A percentile compares a stretch with the other conserved stretches of the same genome.
These are phyloP conservation scores for Dolichomitus sp. DNA, from an alignment of 2,888 invertebrate species.

Conservation along the genomic window DNA sequence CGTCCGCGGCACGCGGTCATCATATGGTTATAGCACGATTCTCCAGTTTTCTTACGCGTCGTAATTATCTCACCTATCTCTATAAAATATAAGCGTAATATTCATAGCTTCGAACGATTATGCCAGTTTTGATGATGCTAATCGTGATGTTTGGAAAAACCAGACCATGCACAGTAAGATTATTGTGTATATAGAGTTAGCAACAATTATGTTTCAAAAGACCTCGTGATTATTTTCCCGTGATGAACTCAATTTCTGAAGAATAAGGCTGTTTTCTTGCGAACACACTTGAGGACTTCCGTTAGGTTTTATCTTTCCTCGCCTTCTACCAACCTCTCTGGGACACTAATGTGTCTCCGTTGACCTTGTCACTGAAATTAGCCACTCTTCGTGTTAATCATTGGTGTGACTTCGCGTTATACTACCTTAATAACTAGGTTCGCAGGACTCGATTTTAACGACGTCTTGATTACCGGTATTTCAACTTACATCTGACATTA, in stretches of 20 bases:
- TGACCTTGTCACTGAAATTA: conserved; percentile 63
- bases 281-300: conserved; percentile 49
- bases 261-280: conserved; percentile 30
- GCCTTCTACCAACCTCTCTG: conserved; percentile 17
- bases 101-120: background rate
- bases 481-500: conserved; percentile 19
- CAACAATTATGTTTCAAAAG: background rate
- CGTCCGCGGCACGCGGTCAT: background rate
- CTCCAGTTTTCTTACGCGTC: background rate
- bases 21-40: background rate
- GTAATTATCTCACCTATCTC: background rate
- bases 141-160: background rate
- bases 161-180: conserved; percentile 2
- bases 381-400: conserved; percentile 40
- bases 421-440: conserved; percentile 40
- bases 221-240: conserved; percentile 24
- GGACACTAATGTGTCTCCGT: conserved; percentile 28
- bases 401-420: conserved; percentile 4
- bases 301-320: conserved; percentile 55
- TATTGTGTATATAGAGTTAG: background rate
- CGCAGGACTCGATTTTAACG: conserved; percentile 48
- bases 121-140: background rate
- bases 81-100: background rate
- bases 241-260: conserved; percentile 16
- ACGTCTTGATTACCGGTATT: conserved; percentile 44